A percentile compares a stretch with the other conserved stretches of the same genome.
phyloP scores from a whole-genome alignment of 2,113 vertebrate species.

The Zosterops pallidus region DNA sequence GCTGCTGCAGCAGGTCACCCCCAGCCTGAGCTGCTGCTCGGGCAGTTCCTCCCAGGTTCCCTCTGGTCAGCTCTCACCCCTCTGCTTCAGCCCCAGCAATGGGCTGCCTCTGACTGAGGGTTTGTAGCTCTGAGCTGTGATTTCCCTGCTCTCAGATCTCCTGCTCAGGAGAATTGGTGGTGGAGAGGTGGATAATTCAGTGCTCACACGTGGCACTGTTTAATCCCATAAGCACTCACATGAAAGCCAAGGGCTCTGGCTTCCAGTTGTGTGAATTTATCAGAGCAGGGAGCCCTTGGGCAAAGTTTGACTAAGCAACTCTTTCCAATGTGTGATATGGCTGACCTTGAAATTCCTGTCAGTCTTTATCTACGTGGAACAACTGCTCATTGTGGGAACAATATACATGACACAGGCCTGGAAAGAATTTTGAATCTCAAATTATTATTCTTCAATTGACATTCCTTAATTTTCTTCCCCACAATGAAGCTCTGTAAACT shows the following conservation, averaged over 20 bases:
- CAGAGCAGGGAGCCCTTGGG: background rate
- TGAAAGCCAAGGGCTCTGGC: background rate
- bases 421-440: background rate
- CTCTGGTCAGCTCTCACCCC: background rate
- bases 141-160: background rate
- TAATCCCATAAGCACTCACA: background rate
- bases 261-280: background rate
- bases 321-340: background rate
- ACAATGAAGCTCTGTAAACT: background rate
- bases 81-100: background rate
- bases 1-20: background rate
- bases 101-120: background rate
- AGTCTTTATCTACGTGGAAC: background rate
- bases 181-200: background rate
- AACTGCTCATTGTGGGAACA: background rate
- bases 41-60: accelerated
- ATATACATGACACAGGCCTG: background rate
- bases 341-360: background rate
- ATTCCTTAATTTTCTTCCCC: background rate
- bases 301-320: background rate
- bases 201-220: background rate
- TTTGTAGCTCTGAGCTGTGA: background rate
- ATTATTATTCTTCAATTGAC: background rate
- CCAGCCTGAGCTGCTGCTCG: background rate
- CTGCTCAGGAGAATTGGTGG: background rate